These are phyloP conservation scores for Metallyticus violacea DNA, from an alignment of 2,888 invertebrate species.

Conservation along the genomic window DNA sequence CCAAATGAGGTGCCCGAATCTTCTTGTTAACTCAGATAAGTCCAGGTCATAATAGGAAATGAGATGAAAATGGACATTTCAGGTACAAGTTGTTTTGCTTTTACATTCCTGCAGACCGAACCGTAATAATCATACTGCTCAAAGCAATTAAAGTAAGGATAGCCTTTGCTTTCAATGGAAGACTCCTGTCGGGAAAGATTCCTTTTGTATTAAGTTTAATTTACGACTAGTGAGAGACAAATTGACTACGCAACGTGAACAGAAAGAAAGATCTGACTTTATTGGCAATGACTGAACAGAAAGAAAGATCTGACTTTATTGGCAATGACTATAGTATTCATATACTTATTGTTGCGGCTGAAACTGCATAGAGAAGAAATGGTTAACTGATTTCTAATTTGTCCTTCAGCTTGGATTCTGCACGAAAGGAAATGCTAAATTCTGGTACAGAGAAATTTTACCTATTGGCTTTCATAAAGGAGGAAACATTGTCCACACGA, in stretches of 20 bases:
- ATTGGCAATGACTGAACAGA: too few species aligned
- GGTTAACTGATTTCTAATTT: too few species aligned
- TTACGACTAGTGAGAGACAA: not conserved
- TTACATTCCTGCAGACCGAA: not conserved
- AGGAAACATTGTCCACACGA: too few species aligned
- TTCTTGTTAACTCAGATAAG: not conserved
- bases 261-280: too few species aligned
- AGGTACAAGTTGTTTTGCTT: not conserved
- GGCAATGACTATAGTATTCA: too few species aligned
- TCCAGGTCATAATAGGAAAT: not conserved
- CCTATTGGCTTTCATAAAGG: too few species aligned
- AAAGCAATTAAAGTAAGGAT: not conserved
- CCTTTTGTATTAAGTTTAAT: not conserved
- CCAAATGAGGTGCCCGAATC: not conserved
- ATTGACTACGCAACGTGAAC: not conserved
- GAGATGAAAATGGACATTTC: not conserved
- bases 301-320: too few species aligned
- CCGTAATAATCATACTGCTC: not conserved
- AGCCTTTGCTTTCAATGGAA: not conserved
- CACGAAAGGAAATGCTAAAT: too few species aligned
- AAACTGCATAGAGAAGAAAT: too few species aligned
- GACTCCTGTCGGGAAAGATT: not conserved
- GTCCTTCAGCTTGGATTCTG: too few species aligned
- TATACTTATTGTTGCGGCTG: too few species aligned
- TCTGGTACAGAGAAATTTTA: too few species aligned